These are phyloP conservation scores for Drosophila teissieri DNA, from an alignment of 1,140 invertebrate species.

Conservation along the genomic window DNA sequence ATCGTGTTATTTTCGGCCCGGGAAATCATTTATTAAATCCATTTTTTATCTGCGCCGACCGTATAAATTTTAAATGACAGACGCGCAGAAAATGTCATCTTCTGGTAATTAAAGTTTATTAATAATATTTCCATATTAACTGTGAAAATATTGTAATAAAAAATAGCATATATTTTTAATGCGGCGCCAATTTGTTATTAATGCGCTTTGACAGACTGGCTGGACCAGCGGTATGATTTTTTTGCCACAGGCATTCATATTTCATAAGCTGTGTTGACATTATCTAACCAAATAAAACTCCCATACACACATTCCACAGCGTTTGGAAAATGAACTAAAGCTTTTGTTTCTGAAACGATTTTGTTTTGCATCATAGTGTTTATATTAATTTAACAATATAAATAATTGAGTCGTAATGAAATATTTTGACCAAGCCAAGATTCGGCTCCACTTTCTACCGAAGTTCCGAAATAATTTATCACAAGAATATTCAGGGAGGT, in stretches of 20 bases:
- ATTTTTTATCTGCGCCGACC: conserved; percentile 10
- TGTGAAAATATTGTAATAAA: conserved; percentile 27
- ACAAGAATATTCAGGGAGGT: conserved; percentile 20
- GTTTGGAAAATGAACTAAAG: not conserved
- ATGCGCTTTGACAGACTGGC: conserved; percentile 47
- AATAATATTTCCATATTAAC: conserved; percentile 56
- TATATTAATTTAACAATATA: not conserved
- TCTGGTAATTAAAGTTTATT: conserved; percentile 58
- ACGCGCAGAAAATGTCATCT: conserved; percentile 8
- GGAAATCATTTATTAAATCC: conserved; percentile 21
- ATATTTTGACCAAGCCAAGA: not conserved
- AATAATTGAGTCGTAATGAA: not conserved
- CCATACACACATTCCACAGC: conserved; percentile 2
- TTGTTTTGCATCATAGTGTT: too few relatives aligned
- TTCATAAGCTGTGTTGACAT: conserved; percentile 49
- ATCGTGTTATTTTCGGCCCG: not conserved
- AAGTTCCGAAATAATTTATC: conserved; percentile 27
- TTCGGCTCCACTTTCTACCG: too few relatives aligned
- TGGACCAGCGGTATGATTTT: conserved; percentile 6
- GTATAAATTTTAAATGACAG: conserved; percentile 41
- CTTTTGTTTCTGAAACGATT: too few relatives aligned
- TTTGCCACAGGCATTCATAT: conserved; percentile 23
- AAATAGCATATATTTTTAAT: conserved; percentile 18
- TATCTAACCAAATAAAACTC: conserved; percentile 51
- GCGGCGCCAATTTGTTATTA: conserved; percentile 49